These are phyloP conservation scores for Genyomyrus donnyi DNA, from an alignment of 2,113 vertebrate species.

Conservation along the genomic window DNA sequence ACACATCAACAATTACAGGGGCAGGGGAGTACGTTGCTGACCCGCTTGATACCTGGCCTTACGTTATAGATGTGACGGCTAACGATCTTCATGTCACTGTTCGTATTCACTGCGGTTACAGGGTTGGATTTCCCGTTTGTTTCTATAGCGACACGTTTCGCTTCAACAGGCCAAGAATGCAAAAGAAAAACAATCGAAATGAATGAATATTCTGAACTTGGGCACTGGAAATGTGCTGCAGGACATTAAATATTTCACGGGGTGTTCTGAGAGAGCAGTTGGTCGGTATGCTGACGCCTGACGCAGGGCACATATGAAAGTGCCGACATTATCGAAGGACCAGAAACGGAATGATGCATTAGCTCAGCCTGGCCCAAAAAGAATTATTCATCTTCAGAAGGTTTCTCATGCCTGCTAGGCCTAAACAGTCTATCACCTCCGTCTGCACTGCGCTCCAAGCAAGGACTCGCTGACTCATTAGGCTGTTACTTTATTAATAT, in stretches of 20 bases:
- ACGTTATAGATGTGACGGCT: neutral
- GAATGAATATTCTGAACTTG: neutral
- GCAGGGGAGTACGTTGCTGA: neutral
- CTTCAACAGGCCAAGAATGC: neutral
- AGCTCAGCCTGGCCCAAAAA: conserved; percentile 83
- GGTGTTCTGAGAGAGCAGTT: conserved; percentile 79
- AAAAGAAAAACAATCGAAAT: neutral
- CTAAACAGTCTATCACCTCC: conserved; percentile 80
- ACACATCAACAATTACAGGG: neutral
- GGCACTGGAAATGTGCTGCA: neutral
- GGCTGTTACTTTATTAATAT: conserved; percentile 82
- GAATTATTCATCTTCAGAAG: conserved; percentile 90
- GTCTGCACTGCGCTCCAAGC: conserved; percentile 72
- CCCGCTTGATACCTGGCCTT: neutral
- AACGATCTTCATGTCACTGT: neutral
- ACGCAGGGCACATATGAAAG: conserved; percentile 81
- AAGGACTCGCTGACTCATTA: conserved; percentile 81
- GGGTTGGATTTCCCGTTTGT: neutral
- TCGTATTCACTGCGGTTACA: neutral
- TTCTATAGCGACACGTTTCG: neutral
- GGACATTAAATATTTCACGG: conserved; percentile 62
- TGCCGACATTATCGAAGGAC: conserved; percentile 76
- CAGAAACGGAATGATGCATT: conserved; percentile 90
- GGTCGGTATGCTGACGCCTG: conserved; percentile 71
- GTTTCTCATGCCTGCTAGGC: conserved; percentile 83